Evolutionary conservation across 2,113 vertebrate genomes (phyloP), one percentile per base, ranked within the genome.

Genomic region (Aptenodytes forsteri): DNA sequence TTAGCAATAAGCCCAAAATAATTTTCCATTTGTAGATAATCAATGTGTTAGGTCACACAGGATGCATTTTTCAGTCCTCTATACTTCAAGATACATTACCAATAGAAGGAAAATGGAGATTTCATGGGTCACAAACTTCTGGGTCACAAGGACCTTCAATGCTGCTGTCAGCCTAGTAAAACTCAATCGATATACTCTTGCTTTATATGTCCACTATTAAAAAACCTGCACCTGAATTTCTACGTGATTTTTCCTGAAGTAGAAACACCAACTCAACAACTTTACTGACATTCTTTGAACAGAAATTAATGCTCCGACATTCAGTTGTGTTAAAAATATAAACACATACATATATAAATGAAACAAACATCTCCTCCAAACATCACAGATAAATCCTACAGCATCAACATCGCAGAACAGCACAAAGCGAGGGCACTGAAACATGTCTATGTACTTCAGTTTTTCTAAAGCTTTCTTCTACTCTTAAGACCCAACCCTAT

Each of bases 121-220:
- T 98, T 98, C 96, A 98, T 77, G 96, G 96, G 96, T 97, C 97
- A 98, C 82, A 98, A 95, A 87, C 62, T 95, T 62, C 93, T 93
- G 69, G 92, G 95, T 97, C 97, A 98, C 30, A 42, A 95, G 93
- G 89, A 98, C 92, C 95, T 97, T 97, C 91, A 92, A 59, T 72
- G 50, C 61, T 91, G 72, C 81, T 97, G 93, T 72, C 91, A 96
- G 79, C 82, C 61, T 32, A 77, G 78, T 93, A 83, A 95, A 92
- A 97, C 84, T 96, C 78, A 95, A 75, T 85, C 82, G 1, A 96
- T 95, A 92, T 16, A 66, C 67, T 90, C 78, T 29, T 70, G 50
- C 32, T 96, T 91, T 86, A 13, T 70, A 56, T 19, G 36, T n/a
- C 55, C 89, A 26, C 55, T 96, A 87, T 89, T 94, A 93, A 93